These are phyloP conservation scores for Aphelinus certus DNA, from an alignment of 1,140 invertebrate species.

Conservation along the genomic window DNA sequence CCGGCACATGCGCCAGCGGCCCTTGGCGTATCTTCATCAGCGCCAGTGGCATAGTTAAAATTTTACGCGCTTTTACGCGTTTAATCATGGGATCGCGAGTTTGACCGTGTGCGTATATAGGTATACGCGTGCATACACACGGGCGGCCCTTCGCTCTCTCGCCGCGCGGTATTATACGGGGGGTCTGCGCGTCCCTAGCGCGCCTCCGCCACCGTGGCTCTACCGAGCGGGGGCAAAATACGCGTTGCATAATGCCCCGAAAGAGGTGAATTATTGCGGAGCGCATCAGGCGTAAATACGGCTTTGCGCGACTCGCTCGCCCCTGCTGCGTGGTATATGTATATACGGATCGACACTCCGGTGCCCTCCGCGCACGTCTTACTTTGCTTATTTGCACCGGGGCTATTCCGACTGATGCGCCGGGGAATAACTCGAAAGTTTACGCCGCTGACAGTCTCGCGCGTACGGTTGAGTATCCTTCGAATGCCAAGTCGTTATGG, in stretches of 20 bases:
- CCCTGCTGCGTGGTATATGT: no score
- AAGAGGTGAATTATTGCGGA: neutral
- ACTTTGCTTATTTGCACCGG: no score
- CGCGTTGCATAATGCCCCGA: neutral
- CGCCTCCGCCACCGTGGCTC: neutral
- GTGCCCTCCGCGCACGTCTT: no score
- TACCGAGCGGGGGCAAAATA: constrained; percentile 17
- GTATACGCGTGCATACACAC: neutral
- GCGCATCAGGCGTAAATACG: neutral
- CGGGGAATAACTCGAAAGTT: no score
- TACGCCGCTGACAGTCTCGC: no score
- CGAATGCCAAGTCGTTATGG: no score
- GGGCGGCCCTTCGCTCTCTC: no score
- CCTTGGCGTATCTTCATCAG: constrained; percentile 22
- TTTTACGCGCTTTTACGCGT: constrained; percentile 4
- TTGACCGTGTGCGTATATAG: constrained; percentile 2
- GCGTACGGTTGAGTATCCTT: no score
- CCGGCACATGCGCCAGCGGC: no score
- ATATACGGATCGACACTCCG: no score
- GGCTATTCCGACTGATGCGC: no score
- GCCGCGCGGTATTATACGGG: constrained; percentile 4
- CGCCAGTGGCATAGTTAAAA: constrained; percentile 24
- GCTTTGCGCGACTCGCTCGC: no score
- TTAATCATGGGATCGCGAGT: constrained; percentile 25
- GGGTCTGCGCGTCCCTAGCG: constrained; percentile 14